These are phyloP conservation scores for Megaptera novaeangliae DNA, from an alignment of 2,113 vertebrate genomes.

Conservation along the genomic window DNA sequence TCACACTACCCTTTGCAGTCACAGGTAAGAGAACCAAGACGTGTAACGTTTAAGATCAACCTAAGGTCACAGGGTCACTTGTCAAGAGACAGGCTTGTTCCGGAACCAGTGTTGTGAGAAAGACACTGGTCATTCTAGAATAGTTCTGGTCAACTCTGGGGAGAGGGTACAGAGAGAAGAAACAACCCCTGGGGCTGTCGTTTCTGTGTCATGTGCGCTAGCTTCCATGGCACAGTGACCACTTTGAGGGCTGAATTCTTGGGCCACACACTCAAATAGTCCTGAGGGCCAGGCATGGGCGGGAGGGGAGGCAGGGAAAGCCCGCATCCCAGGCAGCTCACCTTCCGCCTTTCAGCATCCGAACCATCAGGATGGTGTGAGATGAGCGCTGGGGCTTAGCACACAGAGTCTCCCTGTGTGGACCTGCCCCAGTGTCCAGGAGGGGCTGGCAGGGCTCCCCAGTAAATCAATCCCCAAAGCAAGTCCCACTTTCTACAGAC, in stretches of 20 bases:
- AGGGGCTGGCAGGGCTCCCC: not conserved
- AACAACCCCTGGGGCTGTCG: not conserved
- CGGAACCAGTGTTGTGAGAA: not conserved
- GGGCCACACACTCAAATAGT: not conserved
- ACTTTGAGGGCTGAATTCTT: not conserved
- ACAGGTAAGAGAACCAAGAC: not conserved
- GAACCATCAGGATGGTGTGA: fast-evolving
- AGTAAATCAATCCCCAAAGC: not conserved
- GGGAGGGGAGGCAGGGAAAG: not conserved
- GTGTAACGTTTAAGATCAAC: fast-evolving
- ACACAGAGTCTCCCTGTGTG: fast-evolving
- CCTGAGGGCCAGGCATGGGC: not conserved
- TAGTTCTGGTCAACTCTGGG: too few relatives aligned
- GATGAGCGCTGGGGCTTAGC: not conserved
- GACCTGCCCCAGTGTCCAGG: not conserved
- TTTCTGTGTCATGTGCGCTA: fast-evolving
- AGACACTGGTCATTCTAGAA: not conserved
- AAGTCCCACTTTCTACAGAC: not conserved
- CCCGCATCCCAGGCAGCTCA: fast-evolving
- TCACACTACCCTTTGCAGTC: not conserved
- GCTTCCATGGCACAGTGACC: not conserved
- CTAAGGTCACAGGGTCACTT: not conserved
- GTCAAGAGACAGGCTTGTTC: not conserved
- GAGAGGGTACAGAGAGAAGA: not conserved
- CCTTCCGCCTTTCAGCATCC: fast-evolving